Percentiles rank a stretch among this genome's conserved stretches.
These are phyloP conservation scores for Procambarus clarkii DNA, from an alignment of 1,140 invertebrate species.

Conservation along the genomic window DNA sequence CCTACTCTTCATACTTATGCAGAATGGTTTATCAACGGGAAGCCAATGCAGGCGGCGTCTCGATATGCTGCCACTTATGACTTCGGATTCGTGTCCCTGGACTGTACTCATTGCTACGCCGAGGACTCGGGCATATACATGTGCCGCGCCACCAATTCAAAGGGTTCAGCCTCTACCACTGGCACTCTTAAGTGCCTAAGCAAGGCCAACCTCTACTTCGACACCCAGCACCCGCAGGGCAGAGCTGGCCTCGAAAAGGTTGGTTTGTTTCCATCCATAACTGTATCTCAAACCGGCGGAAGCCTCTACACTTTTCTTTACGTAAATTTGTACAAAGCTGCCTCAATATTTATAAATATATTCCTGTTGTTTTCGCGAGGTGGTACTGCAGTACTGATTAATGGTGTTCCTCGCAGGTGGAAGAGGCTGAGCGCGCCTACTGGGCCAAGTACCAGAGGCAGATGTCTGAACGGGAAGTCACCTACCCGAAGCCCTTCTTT, in stretches of 20 bases:
- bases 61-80: conserved; percentile 91
- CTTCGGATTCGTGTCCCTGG: conserved; percentile 91
- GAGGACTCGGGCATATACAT: conserved; percentile 94
- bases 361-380: too few relatives aligned
- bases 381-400: background rate
- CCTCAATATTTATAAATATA: too few relatives aligned
- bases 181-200: conserved; percentile 82
- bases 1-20: conserved; percentile 8
- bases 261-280: background rate
- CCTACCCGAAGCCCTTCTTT: conserved; percentile 92
- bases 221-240: conserved; percentile 93
- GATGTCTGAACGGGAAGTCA: conserved; percentile 82
- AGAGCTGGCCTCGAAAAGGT: conserved; percentile 89
- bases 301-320: too few relatives aligned
- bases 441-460: conserved; percentile 79
- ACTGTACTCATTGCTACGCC: conserved; percentile 87
- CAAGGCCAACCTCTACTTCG: conserved; percentile 74
- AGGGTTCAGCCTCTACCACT: conserved; percentile 90
- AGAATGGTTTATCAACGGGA: conserved; percentile 93
- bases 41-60: conserved; percentile 86
- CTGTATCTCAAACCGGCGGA: background rate
- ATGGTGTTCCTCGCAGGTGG: conserved; percentile 74
- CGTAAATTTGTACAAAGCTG: too few relatives aligned
- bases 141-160: conserved; percentile 93
- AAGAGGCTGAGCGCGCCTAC: conserved; percentile 79